Evolutionary conservation across 2,797 vertebrate genomes (phyloP).

Genomic region (Myotis pilosus): DNA sequence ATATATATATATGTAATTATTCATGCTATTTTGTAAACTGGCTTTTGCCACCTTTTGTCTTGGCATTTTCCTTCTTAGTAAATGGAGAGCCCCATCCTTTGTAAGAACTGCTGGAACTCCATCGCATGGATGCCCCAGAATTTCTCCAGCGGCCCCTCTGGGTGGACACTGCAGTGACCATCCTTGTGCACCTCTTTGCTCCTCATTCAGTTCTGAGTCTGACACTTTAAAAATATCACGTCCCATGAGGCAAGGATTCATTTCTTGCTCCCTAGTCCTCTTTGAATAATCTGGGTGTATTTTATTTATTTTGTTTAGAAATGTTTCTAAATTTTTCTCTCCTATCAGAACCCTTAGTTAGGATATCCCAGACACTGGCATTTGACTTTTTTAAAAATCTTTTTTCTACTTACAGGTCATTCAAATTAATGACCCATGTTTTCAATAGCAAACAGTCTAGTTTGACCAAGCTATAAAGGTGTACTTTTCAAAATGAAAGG

Average conservation of each 20-base stretch:
- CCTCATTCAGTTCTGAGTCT: not conserved
- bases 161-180: no score
- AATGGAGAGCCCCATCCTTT: not conserved
- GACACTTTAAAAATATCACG: not conserved
- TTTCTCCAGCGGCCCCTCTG: not conserved
- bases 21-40: not conserved
- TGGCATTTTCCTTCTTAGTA: not conserved
- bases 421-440: not conserved
- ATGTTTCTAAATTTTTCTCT: slow-evolving; percentile 21
- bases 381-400: not conserved
- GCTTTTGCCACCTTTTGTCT: not conserved
- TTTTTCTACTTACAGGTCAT: not conserved
- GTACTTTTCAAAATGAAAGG: not conserved
- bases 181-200: not conserved
- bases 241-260: not conserved
- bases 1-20: not conserved
- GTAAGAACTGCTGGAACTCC: not conserved
- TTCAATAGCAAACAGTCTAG: not conserved
- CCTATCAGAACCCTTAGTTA: not conserved
- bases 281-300: not conserved
- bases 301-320: slow-evolving; percentile 44
- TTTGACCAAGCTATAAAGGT: not conserved
- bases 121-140: not conserved
- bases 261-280: slow-evolving; percentile 4
- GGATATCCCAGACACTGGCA: not conserved